These are phyloP conservation scores for Drosophila asahinai DNA, from an alignment of 1,140 invertebrate species.

Conservation along the genomic window DNA sequence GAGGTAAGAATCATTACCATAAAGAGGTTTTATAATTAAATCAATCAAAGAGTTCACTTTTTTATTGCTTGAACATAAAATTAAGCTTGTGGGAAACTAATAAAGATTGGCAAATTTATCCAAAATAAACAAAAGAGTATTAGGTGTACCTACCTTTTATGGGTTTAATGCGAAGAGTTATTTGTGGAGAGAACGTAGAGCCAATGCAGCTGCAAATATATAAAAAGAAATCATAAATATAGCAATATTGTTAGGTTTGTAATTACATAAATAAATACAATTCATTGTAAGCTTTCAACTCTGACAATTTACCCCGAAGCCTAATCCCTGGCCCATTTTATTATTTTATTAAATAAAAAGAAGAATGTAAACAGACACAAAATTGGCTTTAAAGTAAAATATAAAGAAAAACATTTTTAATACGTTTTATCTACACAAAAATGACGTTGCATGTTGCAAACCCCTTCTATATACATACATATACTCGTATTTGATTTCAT, in stretches of 20 bases:
- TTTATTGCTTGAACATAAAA: constrained; percentile 1
- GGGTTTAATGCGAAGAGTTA: not conserved
- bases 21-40: constrained; percentile 13
- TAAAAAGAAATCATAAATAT: not conserved
- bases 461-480: not conserved
- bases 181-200: no score
- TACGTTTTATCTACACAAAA: constrained; percentile 17
- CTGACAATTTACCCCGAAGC: constrained; percentile 11
- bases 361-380: not conserved
- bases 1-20: constrained; percentile 14
- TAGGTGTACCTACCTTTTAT: not conserved
- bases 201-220: not conserved
- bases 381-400: constrained; percentile 19
- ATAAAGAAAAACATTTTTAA: constrained; percentile 13
- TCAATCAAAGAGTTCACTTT: constrained; percentile 10
- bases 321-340: not conserved
- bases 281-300: no score
- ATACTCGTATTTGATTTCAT: constrained; percentile 20
- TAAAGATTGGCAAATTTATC: not conserved
- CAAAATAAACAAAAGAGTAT: not conserved
- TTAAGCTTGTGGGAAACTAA: not conserved
- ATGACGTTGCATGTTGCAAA: not conserved
- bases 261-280: not conserved
- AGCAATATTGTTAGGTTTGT: not conserved
- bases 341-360: not conserved